Evolutionary conservation across 1,140 invertebrate genomes (phyloP).

Genomic region (Euwallacea fornicatus): DNA sequence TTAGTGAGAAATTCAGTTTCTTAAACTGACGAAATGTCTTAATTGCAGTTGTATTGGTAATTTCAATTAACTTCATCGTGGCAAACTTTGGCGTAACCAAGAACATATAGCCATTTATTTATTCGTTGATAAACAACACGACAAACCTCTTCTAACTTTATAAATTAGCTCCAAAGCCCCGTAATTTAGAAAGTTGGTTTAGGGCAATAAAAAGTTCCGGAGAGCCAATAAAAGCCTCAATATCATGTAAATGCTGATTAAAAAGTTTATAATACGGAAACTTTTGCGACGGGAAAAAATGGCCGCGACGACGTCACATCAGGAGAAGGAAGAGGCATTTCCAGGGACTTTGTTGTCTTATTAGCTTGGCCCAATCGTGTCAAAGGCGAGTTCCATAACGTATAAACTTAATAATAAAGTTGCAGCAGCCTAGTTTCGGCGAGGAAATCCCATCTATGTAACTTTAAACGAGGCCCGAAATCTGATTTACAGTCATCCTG

Average conservation of each 20-base stretch:
- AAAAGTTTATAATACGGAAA: slow-evolving; percentile 26
- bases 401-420: slow-evolving; percentile 1
- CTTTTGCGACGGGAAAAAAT: slow-evolving; percentile 1
- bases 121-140: not conserved
- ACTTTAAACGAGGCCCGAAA: slow-evolving; percentile 13
- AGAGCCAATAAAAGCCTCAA: slow-evolving; percentile 23
- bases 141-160: slow-evolving; percentile 16
- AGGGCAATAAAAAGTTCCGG: slow-evolving; percentile 16
- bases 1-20: too few species aligned
- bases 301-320: not conserved
- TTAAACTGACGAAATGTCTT: too few species aligned
- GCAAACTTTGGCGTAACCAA: too few species aligned
- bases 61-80: too few species aligned
- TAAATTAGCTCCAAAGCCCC: slow-evolving; percentile 15
- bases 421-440: not conserved
- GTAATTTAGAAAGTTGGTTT: slow-evolving; percentile 27
- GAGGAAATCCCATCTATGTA: slow-evolving; percentile 6
- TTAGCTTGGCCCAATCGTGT: not conserved
- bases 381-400: not conserved
- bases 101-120: too few species aligned
- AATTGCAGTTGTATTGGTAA: too few species aligned
- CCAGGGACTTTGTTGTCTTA: not conserved
- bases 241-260: slow-evolving; percentile 28
- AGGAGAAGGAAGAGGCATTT: not conserved
- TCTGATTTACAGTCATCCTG: slow-evolving; percentile 24